phyloP scores from a whole-genome alignment of 2,888 invertebrate genomes.

The Andrena camellia region DNA sequence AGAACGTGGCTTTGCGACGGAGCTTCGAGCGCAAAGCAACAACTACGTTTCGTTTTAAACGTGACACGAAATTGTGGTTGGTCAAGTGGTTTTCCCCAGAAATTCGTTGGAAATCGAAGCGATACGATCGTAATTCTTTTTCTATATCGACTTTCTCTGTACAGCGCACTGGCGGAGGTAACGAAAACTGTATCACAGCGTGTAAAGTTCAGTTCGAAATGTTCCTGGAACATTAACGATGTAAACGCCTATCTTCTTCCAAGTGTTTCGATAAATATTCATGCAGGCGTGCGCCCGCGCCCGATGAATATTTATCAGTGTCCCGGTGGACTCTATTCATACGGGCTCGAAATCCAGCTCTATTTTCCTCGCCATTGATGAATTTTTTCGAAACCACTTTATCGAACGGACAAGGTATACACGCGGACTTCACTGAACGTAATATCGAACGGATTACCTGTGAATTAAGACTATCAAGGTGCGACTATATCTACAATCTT shows the following conservation, averaged over 20 bases:
- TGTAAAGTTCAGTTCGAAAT: constrained; percentile 19
- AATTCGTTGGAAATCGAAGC: not conserved
- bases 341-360: constrained; percentile 24
- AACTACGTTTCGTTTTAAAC: not conserved
- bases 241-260: constrained; percentile 10
- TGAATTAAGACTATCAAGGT: constrained; percentile 41
- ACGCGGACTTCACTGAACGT: not conserved
- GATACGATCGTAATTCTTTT: not conserved
- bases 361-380: not conserved
- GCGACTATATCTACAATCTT: constrained; percentile 22
- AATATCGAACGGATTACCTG: not conserved
- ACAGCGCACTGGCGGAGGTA: not conserved
- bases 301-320: constrained; percentile 23
- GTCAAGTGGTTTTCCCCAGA: not conserved
- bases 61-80: not conserved
- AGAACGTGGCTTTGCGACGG: not conserved
- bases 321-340: constrained; percentile 24
- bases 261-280: constrained; percentile 16
- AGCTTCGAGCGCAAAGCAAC: not conserved
- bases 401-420: no score
- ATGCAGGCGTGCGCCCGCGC: not conserved
- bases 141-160: not conserved
- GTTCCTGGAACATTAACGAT: constrained; percentile 40
- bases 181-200: not conserved
- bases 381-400: not conserved